phyloP scores from a whole-genome alignment of 2,113 vertebrate species.

The Chloroceryle aenea region DNA sequence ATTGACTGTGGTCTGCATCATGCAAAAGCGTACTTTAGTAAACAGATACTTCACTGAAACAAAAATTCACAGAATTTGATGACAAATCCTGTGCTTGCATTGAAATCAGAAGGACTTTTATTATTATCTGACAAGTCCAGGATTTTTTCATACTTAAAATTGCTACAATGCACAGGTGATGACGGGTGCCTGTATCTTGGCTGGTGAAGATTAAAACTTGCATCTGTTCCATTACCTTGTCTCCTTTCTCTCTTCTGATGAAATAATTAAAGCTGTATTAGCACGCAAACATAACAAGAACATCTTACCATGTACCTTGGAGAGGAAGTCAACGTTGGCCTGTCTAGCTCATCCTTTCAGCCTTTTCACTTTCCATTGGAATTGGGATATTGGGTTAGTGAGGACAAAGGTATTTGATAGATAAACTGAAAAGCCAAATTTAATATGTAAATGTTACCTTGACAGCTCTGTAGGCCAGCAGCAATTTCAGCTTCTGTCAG shows the following conservation, averaged over 20 bases:
- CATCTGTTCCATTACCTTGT: neutral
- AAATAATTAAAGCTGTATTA: neutral
- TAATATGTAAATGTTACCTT: conserved; percentile 70
- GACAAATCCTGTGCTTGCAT: neutral
- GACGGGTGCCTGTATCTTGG: neutral
- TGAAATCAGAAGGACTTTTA: neutral
- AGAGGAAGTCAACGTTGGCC: neutral
- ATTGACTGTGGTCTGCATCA: neutral
- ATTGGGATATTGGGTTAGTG: neutral
- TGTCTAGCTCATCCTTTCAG: neutral
- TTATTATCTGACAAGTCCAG: neutral
- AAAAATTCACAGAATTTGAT: neutral
- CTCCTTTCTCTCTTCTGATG: neutral
- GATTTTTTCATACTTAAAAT: neutral
- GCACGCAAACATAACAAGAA: neutral
- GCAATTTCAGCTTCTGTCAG: conserved; percentile 81
- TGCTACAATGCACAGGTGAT: neutral
- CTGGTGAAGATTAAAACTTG: neutral
- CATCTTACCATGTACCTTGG: neutral
- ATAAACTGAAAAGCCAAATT: neutral
- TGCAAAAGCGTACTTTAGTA: neutral
- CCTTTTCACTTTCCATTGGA: neutral
- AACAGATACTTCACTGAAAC: neutral
- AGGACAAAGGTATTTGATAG: neutral
- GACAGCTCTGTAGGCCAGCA: conserved; percentile 81